A percentile compares a stretch with the other conserved stretches of the same genome.
Conservation (phyloP, 1,140 invertebrate genomes). For the Streblospio benedicti region DNA sequence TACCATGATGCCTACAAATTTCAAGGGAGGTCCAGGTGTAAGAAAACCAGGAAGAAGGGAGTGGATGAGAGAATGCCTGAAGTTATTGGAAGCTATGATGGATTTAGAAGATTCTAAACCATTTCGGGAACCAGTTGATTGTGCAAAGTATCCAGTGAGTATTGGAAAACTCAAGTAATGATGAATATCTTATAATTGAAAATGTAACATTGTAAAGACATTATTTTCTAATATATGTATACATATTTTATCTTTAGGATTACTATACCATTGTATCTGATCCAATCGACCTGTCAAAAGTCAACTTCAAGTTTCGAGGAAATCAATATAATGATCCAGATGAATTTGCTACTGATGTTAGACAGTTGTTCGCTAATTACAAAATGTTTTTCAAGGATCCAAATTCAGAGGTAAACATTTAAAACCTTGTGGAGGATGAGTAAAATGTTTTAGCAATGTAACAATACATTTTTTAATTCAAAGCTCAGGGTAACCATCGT, state of each 20-base stretch:
- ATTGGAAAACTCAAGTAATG: too few species aligned
- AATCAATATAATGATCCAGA: constrained; percentile 2
- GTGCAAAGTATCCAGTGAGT: constrained; percentile 15
- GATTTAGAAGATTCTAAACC: constrained; percentile 9
- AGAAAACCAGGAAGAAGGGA: constrained; percentile 4
- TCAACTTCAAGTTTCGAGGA: constrained; percentile 11
- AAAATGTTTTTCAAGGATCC: constrained; percentile 10
- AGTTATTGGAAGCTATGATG: constrained; percentile 9
- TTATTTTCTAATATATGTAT: neutral
- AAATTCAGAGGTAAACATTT: constrained; percentile 5
- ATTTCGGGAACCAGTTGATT: constrained; percentile 11
- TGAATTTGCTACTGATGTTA: constrained; percentile 5
- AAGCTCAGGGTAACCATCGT: too few species aligned
- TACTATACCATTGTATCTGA: constrained; percentile 11
- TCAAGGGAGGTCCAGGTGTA: too few species aligned
- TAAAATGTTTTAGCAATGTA: too few species aligned
- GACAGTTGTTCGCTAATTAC: constrained; percentile 13
- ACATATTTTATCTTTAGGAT: constrained; percentile 1
- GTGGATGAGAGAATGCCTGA: constrained; percentile 10
- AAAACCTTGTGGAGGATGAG: too few species aligned
- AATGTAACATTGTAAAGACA: neutral
- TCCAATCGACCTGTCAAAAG: constrained; percentile 18
- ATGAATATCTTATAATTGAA: too few species aligned
- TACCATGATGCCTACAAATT: too few species aligned
- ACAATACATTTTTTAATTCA: too few species aligned